A percentile compares a stretch with the other conserved stretches of the same genome.
Conservation (phyloP, 1,140 invertebrate species). For the Drosophila pallidifrons region DNA sequence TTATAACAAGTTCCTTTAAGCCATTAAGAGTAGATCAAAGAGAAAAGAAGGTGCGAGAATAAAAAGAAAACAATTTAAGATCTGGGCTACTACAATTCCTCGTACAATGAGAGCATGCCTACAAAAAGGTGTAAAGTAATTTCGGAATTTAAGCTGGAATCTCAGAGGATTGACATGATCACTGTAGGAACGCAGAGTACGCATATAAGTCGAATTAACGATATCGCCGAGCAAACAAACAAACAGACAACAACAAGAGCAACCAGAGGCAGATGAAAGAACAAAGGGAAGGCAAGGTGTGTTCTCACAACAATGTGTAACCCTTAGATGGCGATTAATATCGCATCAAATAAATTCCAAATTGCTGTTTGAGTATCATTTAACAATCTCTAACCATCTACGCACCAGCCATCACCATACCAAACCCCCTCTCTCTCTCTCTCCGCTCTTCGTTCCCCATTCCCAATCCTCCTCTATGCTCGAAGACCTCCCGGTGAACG, state of each 20-base stretch:
- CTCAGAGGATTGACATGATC: constrained; percentile 16
- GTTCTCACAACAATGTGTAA: constrained; percentile 64
- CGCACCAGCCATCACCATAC: constrained; percentile 42
- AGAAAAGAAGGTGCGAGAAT: background rate
- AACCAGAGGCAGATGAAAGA: background rate
- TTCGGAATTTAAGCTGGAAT: constrained; percentile 19
- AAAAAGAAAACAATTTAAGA: constrained; percentile 1
- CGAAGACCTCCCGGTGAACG: constrained; percentile 40
- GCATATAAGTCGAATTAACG: constrained; percentile 9
- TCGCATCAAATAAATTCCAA: constrained; percentile 77
- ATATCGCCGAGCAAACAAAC: constrained; percentile 11
- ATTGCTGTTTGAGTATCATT: constrained; percentile 76
- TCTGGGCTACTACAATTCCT: constrained; percentile 3
- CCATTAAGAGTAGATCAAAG: constrained; percentile 8
- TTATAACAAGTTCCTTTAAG: background rate
- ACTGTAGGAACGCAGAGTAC: constrained; percentile 5
- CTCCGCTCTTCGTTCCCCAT: background rate
- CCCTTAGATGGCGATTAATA: constrained; percentile 70
- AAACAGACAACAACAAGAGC: background rate
- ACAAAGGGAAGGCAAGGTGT: constrained; percentile 47
- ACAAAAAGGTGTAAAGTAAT: constrained; percentile 17
- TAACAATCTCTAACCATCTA: constrained; percentile 76
- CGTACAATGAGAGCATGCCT: background rate
- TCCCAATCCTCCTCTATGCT: constrained; percentile 32
- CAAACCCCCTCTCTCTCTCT: background rate